Evolutionary conservation across 1,140 invertebrate genomes (phyloP), one percentile per base, ranked within the genome.

Genomic region (Eupristina koningsbergeri): DNA sequence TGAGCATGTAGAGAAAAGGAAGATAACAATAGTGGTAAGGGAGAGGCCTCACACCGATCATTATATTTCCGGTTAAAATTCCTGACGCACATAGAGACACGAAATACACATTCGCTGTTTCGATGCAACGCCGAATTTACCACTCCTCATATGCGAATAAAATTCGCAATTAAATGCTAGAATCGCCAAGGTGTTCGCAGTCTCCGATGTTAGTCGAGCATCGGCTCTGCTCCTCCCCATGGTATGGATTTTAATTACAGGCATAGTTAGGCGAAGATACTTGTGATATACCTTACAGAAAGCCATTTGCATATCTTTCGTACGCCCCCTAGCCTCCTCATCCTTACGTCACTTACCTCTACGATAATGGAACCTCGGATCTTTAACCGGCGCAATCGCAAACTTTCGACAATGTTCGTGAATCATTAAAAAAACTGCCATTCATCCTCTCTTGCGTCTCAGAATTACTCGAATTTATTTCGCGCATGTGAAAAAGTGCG

Each of bases 151-250:
- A n/a, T n/a, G 29, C 71, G 71, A n/a, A 31, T 76, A 64, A 64
- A 76, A 77, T 77, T 76, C 73, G 45, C 81, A 83, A 83, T 83
- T 83, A 83, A 83, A 83, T 77, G 81, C 80, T 67, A 76, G 67
- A 22, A 58, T 39, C 80, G 73, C 58, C n/a, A 1, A 82, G 58
- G 64, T 82, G 73, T 76, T 82, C 67, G 31, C 73, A 15, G 22
- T 71, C 58, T n/a, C 26, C 15, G 36, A 69, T 22, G 39, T 11
- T 53, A 80, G 64, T 53, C 64, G 77, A n/a, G 39, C 61, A 26
- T 75, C 73, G n/a, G 63, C 45, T 17, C 13, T 36, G 19, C 75
- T 31, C 26, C 53, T 71, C 1, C 34, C 5, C 64, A 26, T 2
- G 13, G 13, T 63, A 22, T 78, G 76, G 82, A 76, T 84, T 84